phyloP scores from a whole-genome alignment of 2,797 vertebrate genomes.

The Ctenopoma kingsleyae region DNA sequence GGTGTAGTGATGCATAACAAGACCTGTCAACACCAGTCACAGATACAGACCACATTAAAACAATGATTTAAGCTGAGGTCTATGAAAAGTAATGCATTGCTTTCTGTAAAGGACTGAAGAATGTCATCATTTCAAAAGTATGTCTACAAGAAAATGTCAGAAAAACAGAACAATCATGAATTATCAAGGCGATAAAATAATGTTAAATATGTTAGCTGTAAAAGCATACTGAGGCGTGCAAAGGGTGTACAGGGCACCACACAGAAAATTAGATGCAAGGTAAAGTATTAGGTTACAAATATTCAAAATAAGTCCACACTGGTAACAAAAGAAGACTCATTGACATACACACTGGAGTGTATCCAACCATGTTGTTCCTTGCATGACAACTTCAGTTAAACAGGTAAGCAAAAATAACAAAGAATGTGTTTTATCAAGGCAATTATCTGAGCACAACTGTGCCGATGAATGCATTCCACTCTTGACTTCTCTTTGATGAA shows the following conservation, averaged over 20 bases:
- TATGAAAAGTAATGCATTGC: neutral
- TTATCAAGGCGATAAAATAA: neutral
- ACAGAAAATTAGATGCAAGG: neutral
- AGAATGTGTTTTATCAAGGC: conserved; percentile 61
- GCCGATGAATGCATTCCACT: conserved; percentile 59
- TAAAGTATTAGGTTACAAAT: conserved; percentile 5
- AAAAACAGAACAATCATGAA: neutral
- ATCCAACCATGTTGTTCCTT: conserved; percentile 36
- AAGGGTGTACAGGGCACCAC: neutral
- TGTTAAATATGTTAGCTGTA: neutral
- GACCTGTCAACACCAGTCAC: neutral
- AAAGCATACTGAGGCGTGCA: neutral
- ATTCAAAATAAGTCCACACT: conserved; percentile 17
- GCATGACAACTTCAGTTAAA: conserved; percentile 56
- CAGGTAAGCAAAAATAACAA: conserved; percentile 70
- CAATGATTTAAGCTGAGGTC: neutral
- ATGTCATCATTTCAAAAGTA: neutral
- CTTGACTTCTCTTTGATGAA: conserved; percentile 75
- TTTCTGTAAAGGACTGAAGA: neutral
- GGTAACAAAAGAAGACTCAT: neutral
- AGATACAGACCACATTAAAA: neutral
- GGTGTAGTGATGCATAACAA: neutral
- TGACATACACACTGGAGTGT: conserved; percentile 19
- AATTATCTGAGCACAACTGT: conserved; percentile 63
- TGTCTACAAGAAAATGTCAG: neutral